Evolutionary conservation across 2,888 invertebrate species (phyloP).

Genomic region (Sylvicola cinctus): DNA sequence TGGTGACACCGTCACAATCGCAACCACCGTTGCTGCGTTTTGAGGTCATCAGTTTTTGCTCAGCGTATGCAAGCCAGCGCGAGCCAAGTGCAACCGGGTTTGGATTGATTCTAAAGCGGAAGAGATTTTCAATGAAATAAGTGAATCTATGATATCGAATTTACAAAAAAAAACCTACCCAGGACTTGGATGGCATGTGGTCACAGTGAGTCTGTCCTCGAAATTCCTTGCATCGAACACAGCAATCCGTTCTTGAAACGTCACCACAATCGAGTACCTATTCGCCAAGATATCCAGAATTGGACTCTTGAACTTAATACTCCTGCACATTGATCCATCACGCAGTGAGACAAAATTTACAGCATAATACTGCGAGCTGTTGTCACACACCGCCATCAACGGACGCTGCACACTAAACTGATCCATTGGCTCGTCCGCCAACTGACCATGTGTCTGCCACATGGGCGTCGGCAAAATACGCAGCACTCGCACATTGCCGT

Average conservation of each 20-base stretch:
- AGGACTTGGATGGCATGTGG: slow-evolving; percentile 75
- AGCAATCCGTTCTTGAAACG: slow-evolving; percentile 76
- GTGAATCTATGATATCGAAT: neutral
- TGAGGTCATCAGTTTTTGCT: slow-evolving; percentile 58
- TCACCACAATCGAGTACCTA: slow-evolving; percentile 66
- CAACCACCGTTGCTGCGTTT: slow-evolving; percentile 68
- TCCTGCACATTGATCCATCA: slow-evolving; percentile 38
- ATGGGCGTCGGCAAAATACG: slow-evolving; percentile 69
- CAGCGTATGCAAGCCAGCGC: slow-evolving; percentile 69
- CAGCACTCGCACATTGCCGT: slow-evolving; percentile 66
- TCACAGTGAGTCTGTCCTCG: slow-evolving; percentile 69
- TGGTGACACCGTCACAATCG: slow-evolving; percentile 67
- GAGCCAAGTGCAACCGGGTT: slow-evolving; percentile 79
- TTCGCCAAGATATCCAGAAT: slow-evolving; percentile 79
- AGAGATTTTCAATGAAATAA: slow-evolving; percentile 5
- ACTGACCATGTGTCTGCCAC: slow-evolving; percentile 24
- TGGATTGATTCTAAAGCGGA: slow-evolving; percentile 24
- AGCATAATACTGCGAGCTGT: slow-evolving; percentile 56
- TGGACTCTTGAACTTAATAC: slow-evolving; percentile 80
- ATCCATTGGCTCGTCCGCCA: slow-evolving; percentile 33
- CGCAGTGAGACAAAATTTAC: slow-evolving; percentile 65
- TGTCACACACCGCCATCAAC: slow-evolving; percentile 77
- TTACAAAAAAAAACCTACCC: slow-evolving; percentile 26
- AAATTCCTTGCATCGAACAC: slow-evolving; percentile 77
- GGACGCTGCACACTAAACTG: slow-evolving; percentile 62